Evolutionary conservation across 2,888 invertebrate genomes (phyloP), one percentile per base, ranked within the genome.

Genomic region (Chrysolina americana): DNA sequence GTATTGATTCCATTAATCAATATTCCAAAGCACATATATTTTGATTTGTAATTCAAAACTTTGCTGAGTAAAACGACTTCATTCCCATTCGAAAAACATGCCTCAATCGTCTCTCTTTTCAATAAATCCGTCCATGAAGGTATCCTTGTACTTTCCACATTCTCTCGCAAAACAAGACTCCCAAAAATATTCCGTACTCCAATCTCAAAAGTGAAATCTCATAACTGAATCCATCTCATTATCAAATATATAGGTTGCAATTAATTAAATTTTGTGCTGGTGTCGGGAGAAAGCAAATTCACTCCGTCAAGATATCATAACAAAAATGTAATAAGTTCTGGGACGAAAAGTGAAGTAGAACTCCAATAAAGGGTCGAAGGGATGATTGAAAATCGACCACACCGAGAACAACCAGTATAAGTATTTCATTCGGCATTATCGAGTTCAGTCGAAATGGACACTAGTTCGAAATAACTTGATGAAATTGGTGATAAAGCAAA

Each of bases 231-330:
- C 48, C 23, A 65, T 36, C 28, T 19, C 47, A 17, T 65, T 15
- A 68, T 44, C 63, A 73, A 68, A 68, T 68, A 23, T 68, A 41
- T 53, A 64, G 19, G 62, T 53, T 53, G 41, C 44, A 72, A 72
- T 72, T 63, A 53, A 68, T 41, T 68, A 68, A 53, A 63, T 63
- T 47, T 65, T 17, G 23, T 28, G 53, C 5, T 15, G 10, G 17
- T 13, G 19, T 47, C 19, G 13, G 11, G 4, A 47, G 47, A 36
- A 2, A n/a, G 23, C 15, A 65, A 53, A 19, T 53, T 53, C 9
- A 53, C 50, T 53, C 10, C 50, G 19, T 21, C 50, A 53, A 53
- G 50, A 53, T 53, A 53, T 50, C 17, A 50, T 53, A 53, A 53
- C 50, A 53, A 10, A 53, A 53, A 53, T 53, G 19, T 19, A 21